Base-by-base conservation (phyloP, 2,797 vertebrate species). In the Chrysocyon brachyurus region DNA sequence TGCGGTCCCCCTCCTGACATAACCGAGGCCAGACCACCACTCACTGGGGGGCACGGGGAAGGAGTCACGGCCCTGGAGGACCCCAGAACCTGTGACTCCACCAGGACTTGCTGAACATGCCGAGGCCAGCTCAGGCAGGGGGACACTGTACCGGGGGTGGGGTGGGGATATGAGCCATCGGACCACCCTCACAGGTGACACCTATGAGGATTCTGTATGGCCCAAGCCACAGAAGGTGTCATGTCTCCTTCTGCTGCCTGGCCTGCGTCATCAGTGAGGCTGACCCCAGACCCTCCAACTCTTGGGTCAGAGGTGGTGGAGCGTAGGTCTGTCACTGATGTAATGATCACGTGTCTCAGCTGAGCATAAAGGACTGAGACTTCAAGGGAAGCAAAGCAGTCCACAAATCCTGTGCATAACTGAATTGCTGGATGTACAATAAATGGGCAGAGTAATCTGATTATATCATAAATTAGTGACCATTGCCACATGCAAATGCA, bases 401-500 rank as follows among this genome's bases (percentile, higher is more conserved):
- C 2, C 0, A 4, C 75, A n/a, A 3, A 33, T n/a, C 21, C 0
- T 21, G 28, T 2, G 33, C 6, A 1, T 0, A 8, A 2, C 24
- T 0, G 12, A 56, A 12, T 12, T 10, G 77, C 83, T 26, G 36
- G 17, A 56, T 36, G 26, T 3, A 6, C 72, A 19, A 1, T 19
- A 7, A 77, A 49, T 28, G 36, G 91, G 82, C 88, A 79, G 59
- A 75, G 94, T 21, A 6, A 59, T 79, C 64, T 49, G 75, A 90
- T 72, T 64, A 36, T 26, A 11, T 79, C 88, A 33, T 75, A 66
- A 95, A 59, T 94, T 61, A 49, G 81, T 28, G 89, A 52, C 89
- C 56, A 5, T 33, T 5, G 57, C 84, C 56, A 16, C 15, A 3
- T 70, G 63, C 54, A 72, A 31, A 91, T 28, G 2, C 0, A 6